A percentile compares a stretch with the other conserved stretches of the same genome.
phyloP scores from a whole-genome alignment of 2,888 invertebrate genomes.

The Zele albiditarsus region DNA sequence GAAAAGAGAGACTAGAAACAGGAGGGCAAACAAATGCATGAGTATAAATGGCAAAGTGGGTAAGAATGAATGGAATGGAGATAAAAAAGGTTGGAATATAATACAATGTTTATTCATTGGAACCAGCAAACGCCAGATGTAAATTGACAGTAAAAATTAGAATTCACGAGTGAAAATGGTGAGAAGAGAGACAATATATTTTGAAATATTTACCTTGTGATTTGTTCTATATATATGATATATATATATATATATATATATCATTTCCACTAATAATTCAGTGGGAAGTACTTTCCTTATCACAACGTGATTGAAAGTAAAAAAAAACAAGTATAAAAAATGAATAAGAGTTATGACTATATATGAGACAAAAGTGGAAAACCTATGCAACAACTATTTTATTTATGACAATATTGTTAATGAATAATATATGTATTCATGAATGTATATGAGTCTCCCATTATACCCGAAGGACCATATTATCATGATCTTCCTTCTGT shows the following conservation, averaged over 20 bases:
- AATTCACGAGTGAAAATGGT: neutral
- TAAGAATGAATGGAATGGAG: no score
- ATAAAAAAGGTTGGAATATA: no score
- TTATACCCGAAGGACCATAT: neutral
- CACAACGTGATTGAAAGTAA: neutral
- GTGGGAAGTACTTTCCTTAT: neutral
- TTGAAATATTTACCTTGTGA: constrained; percentile 17
- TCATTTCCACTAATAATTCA: neutral
- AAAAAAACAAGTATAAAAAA: neutral
- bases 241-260: constrained; percentile 19
- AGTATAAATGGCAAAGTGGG: no score
- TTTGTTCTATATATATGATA: constrained; percentile 20
- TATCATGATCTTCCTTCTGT: neutral
- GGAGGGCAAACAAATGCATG: neutral
- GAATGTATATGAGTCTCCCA: neutral
- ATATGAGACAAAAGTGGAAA: neutral
- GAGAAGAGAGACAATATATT: constrained; percentile 9
- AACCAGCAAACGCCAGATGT: neutral
- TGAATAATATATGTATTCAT: neutral
- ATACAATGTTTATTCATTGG: no score
- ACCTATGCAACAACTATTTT: neutral
- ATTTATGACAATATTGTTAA: neutral
- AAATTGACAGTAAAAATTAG: neutral
- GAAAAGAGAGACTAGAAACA: neutral
- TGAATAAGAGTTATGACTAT: neutral